phyloP scores from a whole-genome alignment of 2,113 vertebrate species.

The Holacanthus passer region DNA sequence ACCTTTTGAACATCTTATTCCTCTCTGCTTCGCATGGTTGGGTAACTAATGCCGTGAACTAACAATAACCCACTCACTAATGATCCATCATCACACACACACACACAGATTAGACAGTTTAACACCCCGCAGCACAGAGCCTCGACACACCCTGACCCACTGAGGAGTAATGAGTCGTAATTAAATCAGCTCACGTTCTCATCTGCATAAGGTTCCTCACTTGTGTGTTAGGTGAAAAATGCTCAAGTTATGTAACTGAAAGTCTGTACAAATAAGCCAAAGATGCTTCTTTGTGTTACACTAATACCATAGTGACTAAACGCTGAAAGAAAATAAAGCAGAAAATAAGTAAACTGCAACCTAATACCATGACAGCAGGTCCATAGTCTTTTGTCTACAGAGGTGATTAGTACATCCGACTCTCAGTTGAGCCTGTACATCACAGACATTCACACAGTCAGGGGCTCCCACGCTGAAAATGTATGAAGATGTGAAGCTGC shows the following conservation, averaged over 20 bases:
- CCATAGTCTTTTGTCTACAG: not conserved
- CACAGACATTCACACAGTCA: not conserved
- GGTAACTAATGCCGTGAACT: not conserved
- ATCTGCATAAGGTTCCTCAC: not conserved
- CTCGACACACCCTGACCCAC: constrained; percentile 5
- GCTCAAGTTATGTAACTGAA: not conserved
- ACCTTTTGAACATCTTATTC: constrained; percentile 3
- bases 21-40: constrained; percentile 1
- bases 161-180: constrained; percentile 33
- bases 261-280: not conserved
- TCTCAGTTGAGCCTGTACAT: not conserved
- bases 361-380: not conserved
- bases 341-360: too few species aligned
- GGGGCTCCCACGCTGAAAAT: not conserved
- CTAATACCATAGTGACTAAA: not conserved
- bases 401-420: not conserved
- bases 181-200: constrained; percentile 28
- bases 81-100: constrained; percentile 25
- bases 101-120: constrained; percentile 39
- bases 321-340: too few species aligned
- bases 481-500: not conserved
- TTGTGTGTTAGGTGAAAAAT: not conserved
- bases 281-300: not conserved
- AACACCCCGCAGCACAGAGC: constrained; percentile 42
- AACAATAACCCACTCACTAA: too few species aligned